These are phyloP conservation scores for Odontophorus gujanensis DNA, from an alignment of 2,113 vertebrate genomes.

Conservation along the genomic window DNA sequence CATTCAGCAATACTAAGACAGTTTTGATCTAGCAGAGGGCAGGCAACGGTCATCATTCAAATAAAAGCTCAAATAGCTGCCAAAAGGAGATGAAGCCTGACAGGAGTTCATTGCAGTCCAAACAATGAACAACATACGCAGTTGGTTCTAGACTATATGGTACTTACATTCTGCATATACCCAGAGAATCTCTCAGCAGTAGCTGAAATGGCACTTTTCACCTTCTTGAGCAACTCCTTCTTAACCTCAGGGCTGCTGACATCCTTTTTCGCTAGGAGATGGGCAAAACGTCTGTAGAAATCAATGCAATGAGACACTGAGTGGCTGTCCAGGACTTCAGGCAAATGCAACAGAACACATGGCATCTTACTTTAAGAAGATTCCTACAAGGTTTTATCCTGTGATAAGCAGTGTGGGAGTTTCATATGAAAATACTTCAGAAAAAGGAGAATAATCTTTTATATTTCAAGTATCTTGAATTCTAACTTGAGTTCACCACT, in stretches of 20 bases:
- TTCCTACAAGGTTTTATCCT: slow-evolving; percentile 11
- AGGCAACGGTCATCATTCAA: neutral
- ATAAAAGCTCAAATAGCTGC: neutral
- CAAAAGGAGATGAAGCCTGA: neutral
- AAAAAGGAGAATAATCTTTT: neutral
- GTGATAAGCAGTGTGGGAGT: neutral
- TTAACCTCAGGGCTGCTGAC: slow-evolving; percentile 93
- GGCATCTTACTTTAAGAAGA: neutral
- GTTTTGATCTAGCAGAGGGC: neutral
- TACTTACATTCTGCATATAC: slow-evolving; percentile 97
- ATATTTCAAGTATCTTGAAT: slow-evolving; percentile 19
- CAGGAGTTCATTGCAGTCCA: neutral
- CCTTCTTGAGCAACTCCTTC: slow-evolving; percentile 94
- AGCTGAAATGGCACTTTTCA: slow-evolving; percentile 97
- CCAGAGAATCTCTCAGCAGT: slow-evolving; percentile 98
- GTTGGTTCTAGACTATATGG: neutral
- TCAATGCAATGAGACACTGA: slow-evolving; percentile 11
- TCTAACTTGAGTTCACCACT: neutral
- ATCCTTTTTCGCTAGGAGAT: slow-evolving; percentile 95
- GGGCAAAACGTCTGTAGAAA: slow-evolving; percentile 90
- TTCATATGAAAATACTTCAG: neutral
- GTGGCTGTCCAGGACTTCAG: neutral
- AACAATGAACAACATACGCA: neutral
- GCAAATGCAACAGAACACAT: neutral
- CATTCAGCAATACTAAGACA: neutral